Base-by-base conservation (phyloP, 2,797 vertebrate species). In the Pygocentrus nattereri region DNA sequence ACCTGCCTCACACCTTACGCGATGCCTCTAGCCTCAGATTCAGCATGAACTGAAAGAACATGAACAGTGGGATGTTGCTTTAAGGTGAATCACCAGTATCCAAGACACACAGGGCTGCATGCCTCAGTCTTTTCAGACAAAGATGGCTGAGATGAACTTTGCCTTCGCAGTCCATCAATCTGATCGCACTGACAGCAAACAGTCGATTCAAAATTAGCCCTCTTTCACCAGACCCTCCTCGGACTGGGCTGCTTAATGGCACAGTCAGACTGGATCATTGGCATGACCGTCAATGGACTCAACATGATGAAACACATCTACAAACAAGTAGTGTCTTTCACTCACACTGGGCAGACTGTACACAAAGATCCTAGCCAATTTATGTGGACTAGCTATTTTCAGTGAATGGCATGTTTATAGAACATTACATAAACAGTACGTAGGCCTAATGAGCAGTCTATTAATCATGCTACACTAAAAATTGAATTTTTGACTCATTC, bases 31-130 rank as follows among this genome's bases (percentile, higher is more conserved):
- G 19, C 21, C 67, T 69, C 19, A 4, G 21, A 25, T 19, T 31
- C 27, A 21, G 7, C 8, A 3, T 34, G 31, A 65, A 21, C 31
- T 10, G 16, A 65, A 64, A 52, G 18, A 31, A 31, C 21, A 41
- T 23, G 21, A 12, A 21, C 70, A 72, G 49, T 31, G 27, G 47
- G 49, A 31, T 54, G 70, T 54, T 72, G 18, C 70, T 54, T 54
- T 72, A 52, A 72, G 52, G 71, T 74, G 31, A 74, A 23, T 74
- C 50, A 74, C 71, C 71, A 72, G 49, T 30, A 54, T 52, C 30
- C 70, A 72, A 70, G 49, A 54, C 34, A 13, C 34, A 68, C 19
- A 44, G 16, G 38, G n/a, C 30, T 41, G 21, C 31, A n/a, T 34
- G 4, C 5, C 25, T 52, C 49, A 31, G 70, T 54, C 1, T 41